These are phyloP conservation scores for Sinentomon sp. DNA, from an alignment of 2,888 invertebrate genomes.

Conservation along the genomic window DNA sequence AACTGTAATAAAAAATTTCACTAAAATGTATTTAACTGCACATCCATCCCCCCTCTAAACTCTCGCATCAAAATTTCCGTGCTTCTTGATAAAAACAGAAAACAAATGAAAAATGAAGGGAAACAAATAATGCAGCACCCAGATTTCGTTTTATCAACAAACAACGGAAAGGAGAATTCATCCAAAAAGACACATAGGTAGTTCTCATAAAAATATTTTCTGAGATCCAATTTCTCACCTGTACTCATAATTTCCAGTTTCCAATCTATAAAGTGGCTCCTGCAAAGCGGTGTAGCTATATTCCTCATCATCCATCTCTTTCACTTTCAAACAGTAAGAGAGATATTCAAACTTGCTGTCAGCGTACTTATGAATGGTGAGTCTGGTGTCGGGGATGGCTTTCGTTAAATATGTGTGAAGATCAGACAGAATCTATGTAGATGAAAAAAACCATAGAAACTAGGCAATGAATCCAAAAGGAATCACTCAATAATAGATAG, in stretches of 20 bases:
- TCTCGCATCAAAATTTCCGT: no score
- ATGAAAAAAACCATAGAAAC: slow-evolving; percentile 12
- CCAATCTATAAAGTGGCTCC: slow-evolving; percentile 87
- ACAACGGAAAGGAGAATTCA: no score
- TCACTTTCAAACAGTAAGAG: slow-evolving; percentile 94
- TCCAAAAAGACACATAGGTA: no score
- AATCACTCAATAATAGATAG: background rate
- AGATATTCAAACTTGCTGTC: slow-evolving; percentile 98
- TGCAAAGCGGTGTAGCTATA: slow-evolving; percentile 73
- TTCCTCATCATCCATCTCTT: slow-evolving; percentile 99
- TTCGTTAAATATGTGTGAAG: slow-evolving; percentile 88
- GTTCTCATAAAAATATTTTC: background rate
- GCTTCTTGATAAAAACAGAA: no score
- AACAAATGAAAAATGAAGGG: no score
- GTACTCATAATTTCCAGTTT: slow-evolving; percentile 98
- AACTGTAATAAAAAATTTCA: no score
- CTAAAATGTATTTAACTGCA: no score
- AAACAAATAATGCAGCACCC: no score
- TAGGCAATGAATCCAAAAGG: no score
- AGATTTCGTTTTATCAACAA: no score
- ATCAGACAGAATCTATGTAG: slow-evolving; percentile 58
- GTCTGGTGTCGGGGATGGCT: slow-evolving; percentile 90
- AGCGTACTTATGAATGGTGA: slow-evolving; percentile 91
- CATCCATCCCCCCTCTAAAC: no score
- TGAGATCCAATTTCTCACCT: slow-evolving; percentile 24